Evolutionary conservation across 2,888 invertebrate genomes (phyloP).

Genomic region (Arrhopalites spinosus): DNA sequence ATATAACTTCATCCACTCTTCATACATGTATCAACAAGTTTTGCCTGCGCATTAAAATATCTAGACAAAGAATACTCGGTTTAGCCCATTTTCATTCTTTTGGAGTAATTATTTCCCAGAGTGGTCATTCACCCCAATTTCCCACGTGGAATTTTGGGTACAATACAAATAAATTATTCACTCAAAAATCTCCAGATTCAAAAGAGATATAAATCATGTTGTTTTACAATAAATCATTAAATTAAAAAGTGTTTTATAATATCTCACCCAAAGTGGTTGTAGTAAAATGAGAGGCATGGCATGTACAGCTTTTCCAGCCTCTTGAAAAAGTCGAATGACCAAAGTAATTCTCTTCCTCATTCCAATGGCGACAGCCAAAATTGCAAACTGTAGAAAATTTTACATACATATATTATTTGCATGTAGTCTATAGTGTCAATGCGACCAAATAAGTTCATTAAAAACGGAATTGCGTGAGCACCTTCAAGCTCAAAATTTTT

Average conservation of each 20-base stretch:
- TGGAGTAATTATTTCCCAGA: too few relatives aligned
- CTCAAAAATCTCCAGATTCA: too few relatives aligned
- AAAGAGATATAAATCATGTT: too few relatives aligned
- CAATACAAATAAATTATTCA: too few relatives aligned
- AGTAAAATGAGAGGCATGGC: conserved; percentile 68
- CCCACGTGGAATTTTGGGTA: too few relatives aligned
- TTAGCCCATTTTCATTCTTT: too few relatives aligned
- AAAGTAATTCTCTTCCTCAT: conserved; percentile 69
- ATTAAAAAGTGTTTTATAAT: neutral
- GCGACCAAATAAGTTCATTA: neutral
- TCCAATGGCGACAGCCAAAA: conserved; percentile 65
- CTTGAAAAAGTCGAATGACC: conserved; percentile 68
- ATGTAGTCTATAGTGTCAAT: neutral
- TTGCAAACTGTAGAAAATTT: conserved; percentile 58
- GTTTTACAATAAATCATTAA: neutral
- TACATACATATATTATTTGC: neutral
- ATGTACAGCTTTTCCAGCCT: conserved; percentile 69
- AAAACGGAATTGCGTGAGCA: conserved; percentile 1
- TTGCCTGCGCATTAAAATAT: neutral
- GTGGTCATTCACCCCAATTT: too few relatives aligned
- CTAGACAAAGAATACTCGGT: neutral
- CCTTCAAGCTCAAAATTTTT: too few relatives aligned
- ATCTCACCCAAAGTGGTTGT: conserved; percentile 67
- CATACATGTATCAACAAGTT: neutral
- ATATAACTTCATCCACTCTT: neutral